Percentiles rank a stretch among this genome's conserved stretches.
Evolutionary conservation across 1,140 invertebrate genomes (phyloP).

Genomic region (Micrasema longulum): DNA sequence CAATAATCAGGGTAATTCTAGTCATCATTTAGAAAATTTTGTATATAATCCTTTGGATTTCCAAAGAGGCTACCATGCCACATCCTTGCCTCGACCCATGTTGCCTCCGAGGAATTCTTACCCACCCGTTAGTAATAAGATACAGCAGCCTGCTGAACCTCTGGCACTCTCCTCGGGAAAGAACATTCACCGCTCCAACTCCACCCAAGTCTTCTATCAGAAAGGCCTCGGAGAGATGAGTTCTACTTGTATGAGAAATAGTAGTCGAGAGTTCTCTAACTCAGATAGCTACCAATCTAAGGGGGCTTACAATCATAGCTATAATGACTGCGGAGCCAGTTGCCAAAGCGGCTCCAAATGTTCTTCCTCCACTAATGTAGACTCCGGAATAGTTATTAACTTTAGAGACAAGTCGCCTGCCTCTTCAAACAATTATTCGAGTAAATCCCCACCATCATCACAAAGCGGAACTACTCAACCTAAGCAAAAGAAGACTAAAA

Average conservation of each 20-base stretch:
- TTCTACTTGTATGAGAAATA: slow-evolving; percentile 20
- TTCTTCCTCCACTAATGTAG: slow-evolving; percentile 36
- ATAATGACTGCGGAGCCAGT: slow-evolving; percentile 45
- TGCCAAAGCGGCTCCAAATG: slow-evolving; percentile 45
- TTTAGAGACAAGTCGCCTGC: slow-evolving; percentile 42
- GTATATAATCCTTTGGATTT: slow-evolving; percentile 69
- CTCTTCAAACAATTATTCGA: slow-evolving; percentile 40
- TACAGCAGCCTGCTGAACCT: slow-evolving; percentile 63
- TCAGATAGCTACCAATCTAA: slow-evolving; percentile 10
- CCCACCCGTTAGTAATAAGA: slow-evolving; percentile 69
- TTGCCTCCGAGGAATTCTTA: slow-evolving; percentile 72
- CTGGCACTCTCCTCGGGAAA: slow-evolving; percentile 63
- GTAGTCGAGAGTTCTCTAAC: slow-evolving; percentile 16
- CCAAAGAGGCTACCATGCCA: slow-evolving; percentile 68
- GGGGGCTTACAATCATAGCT: slow-evolving; percentile 46
- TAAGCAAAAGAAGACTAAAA: slow-evolving; percentile 62
- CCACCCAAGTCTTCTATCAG: slow-evolving; percentile 68
- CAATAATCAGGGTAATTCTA: slow-evolving; percentile 54
- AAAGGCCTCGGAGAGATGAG: slow-evolving; percentile 50
- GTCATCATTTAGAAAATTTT: slow-evolving; percentile 63
- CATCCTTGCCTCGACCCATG: slow-evolving; percentile 68
- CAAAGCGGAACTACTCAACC: slow-evolving; percentile 62
- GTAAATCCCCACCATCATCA: slow-evolving; percentile 54
- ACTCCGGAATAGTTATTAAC: slow-evolving; percentile 34
- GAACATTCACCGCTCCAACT: slow-evolving; percentile 68